Evolutionary conservation across 2,888 invertebrate genomes (phyloP).

Genomic region (Aporophyla nigra): DNA sequence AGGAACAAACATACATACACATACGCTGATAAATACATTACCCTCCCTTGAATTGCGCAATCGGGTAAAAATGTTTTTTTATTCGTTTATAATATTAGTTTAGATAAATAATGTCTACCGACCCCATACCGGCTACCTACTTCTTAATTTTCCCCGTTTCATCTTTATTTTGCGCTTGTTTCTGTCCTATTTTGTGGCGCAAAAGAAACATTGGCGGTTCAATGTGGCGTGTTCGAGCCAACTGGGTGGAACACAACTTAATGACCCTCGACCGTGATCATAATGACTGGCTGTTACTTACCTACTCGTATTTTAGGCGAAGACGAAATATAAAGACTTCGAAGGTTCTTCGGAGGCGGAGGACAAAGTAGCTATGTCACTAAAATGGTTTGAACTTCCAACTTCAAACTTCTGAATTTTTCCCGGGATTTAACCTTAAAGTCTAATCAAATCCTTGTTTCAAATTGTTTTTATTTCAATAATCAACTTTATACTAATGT

Average conservation of each 20-base stretch:
- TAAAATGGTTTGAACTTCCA: background rate
- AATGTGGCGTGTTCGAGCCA: conserved; percentile 46
- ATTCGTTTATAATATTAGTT: too few species aligned
- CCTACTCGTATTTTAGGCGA: background rate
- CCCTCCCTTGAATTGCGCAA: too few species aligned
- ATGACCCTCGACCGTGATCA: conserved; percentile 22
- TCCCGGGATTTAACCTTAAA: background rate
- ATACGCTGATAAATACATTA: too few species aligned
- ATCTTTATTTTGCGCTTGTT: background rate
- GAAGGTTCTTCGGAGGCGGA: background rate
- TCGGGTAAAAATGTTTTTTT: too few species aligned
- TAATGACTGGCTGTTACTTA: conserved; percentile 33
- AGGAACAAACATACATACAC: too few species aligned
- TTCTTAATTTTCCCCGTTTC: background rate
- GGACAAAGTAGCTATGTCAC: background rate
- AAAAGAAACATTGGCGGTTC: conserved; percentile 31
- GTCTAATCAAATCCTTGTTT: background rate
- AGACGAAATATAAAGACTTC: background rate
- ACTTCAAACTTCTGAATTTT: background rate
- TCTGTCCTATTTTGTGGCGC: conserved; percentile 9
- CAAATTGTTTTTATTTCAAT: too few species aligned
- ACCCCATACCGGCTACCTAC: background rate
- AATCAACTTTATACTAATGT: too few species aligned
- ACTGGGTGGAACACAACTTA: conserved; percentile 52
- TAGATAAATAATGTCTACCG: background rate